phyloP scores from a whole-genome alignment of 2,113 vertebrate genomes.

The Eclectus roratus region DNA sequence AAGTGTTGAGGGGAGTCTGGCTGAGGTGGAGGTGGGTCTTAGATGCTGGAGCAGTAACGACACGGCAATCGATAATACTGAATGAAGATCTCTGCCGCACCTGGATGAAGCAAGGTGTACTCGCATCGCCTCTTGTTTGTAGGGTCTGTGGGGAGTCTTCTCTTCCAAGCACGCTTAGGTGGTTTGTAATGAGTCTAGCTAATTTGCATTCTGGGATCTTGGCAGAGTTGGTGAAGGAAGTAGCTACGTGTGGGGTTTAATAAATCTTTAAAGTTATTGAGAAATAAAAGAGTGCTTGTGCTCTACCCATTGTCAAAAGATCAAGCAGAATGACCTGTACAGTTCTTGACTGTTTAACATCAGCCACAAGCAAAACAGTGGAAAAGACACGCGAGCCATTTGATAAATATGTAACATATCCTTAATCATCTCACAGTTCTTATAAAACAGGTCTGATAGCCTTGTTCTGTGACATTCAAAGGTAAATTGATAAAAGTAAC shows the following conservation, averaged over 20 bases:
- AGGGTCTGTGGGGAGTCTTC: background rate
- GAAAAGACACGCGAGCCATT: fast-evolving
- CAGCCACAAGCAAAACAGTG: background rate
- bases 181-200: background rate
- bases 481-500: background rate
- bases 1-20: too few species aligned
- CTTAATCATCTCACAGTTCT: background rate
- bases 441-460: background rate
- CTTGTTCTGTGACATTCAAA: background rate
- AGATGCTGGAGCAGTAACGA: fast-evolving
- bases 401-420: background rate
- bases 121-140: background rate
- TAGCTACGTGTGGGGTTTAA: background rate
- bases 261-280: background rate
- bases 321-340: background rate
- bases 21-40: fast-evolving
- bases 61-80: fast-evolving
- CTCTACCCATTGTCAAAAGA: background rate
- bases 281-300: background rate
- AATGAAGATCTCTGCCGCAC: fast-evolving
- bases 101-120: background rate
- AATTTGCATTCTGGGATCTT: background rate
- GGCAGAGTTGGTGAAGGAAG: background rate
- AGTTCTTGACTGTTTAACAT: background rate
- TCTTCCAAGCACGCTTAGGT: background rate